phyloP scores from a whole-genome alignment of 2,888 invertebrate species.

The Elegia similella region DNA sequence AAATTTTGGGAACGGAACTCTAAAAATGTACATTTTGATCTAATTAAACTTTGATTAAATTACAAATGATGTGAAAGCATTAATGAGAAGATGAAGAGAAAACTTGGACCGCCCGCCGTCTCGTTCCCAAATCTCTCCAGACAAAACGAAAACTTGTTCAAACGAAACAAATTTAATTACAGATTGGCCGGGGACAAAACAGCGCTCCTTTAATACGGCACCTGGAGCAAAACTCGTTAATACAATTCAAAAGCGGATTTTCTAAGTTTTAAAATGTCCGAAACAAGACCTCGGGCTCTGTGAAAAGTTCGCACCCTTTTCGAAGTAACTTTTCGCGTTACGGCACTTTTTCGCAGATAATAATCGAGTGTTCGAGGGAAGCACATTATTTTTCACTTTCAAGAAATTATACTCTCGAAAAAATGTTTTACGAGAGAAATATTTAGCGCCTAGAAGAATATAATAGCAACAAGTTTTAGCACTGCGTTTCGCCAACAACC shows the following conservation, averaged over 20 bases:
- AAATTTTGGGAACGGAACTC: neutral
- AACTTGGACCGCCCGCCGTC: constrained; percentile 13
- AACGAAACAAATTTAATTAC: constrained; percentile 41
- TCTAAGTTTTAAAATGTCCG: constrained; percentile 34
- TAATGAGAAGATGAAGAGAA: constrained; percentile 5
- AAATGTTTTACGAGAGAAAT: constrained; percentile 32
- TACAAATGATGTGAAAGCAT: constrained; percentile 1
- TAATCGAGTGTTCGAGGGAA: constrained; percentile 29
- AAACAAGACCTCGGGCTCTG: constrained; percentile 29
- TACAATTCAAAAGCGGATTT: constrained; percentile 36
- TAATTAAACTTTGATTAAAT: neutral
- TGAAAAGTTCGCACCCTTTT: constrained; percentile 35
- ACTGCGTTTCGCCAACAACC: constrained; percentile 26
- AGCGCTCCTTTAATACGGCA: constrained; percentile 24
- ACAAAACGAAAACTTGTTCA: constrained; percentile 32
- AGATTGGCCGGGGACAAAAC: constrained; percentile 34
- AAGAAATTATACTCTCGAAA: constrained; percentile 27
- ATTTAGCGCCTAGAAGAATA: constrained; percentile 47
- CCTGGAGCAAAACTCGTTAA: constrained; percentile 34
- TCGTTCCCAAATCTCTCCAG: constrained; percentile 35
- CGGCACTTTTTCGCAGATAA: constrained; percentile 35
- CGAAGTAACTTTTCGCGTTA: constrained; percentile 32
- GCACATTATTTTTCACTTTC: constrained; percentile 19
- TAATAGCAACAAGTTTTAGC: constrained; percentile 46
- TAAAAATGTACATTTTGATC: neutral